Evolutionary conservation across 2,888 invertebrate genomes (phyloP), one percentile per base, ranked within the genome.

Genomic region (Elmis aenea): DNA sequence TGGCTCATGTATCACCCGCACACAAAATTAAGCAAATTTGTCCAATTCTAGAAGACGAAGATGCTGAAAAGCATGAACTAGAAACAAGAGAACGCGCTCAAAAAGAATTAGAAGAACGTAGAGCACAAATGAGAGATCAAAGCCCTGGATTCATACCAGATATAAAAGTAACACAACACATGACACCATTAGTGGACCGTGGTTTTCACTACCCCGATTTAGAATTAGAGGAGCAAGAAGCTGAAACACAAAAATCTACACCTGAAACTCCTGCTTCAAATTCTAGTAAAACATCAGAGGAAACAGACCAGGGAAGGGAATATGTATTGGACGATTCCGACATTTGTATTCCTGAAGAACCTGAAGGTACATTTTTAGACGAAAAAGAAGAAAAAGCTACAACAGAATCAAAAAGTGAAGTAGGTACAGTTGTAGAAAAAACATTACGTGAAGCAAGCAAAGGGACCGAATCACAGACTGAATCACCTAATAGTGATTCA

Each of bases 401-500:
- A 26, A 55, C 61, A 1, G 57, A 74, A 62, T 59, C 72, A 52
- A 61, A 63, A 62, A 53, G 64, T 60, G 56, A 83, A 57, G 66
- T 78, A 14, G 74, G 78, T 10, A 74, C 79, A 2, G 71, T 75
- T 5, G 76, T 79, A 51, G 79, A 83, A 54, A 77, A 74, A 55
- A 66, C 70, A 3, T 60, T 73, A 20, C 73, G 73, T 11, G 71
- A 69, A 46, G 46, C 52, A n/a, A 76, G 76, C 51, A 75, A 74
- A 54, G 64, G 60, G 28, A 55, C 58, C 11, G 64, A 64, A 37
- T 62, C 64, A 31, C 63, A 63, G 29, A 62, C 67, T 2, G 83
- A 85, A 50, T 88, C 88, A 0, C 87, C 87, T 0, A 81, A 77
- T 5, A 85, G 83, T 55, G 89, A 89, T 61, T 89, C 89, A 13